Evolutionary conservation across 2,797 vertebrate genomes (phyloP).

Genomic region (Cossypha polioptera): DNA sequence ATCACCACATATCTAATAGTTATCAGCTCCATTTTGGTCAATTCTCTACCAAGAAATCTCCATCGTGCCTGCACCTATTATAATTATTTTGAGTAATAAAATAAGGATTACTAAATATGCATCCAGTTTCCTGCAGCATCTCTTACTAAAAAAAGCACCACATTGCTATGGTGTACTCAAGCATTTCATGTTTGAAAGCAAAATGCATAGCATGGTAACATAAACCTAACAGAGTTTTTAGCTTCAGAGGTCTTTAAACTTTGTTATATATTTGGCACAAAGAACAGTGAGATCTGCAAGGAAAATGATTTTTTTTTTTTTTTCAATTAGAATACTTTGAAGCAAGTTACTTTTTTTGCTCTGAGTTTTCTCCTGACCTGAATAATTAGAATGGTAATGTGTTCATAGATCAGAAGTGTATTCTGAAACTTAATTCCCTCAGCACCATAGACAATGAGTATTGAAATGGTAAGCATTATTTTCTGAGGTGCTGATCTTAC

Average conservation of each 20-base stretch:
- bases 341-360: not conserved
- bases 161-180: not conserved
- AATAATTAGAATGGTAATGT: slow-evolving; percentile 25
- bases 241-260: not conserved
- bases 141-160: not conserved
- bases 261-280: not conserved
- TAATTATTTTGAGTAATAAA: not conserved
- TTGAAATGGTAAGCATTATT: not conserved
- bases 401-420: not conserved
- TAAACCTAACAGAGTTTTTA: not conserved
- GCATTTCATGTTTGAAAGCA: not conserved
- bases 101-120: not conserved
- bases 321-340: not conserved
- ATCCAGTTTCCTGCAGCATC: not conserved
- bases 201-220: not conserved
- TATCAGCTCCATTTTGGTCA: not conserved
- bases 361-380: slow-evolving; percentile 1
- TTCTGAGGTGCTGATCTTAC: not conserved
- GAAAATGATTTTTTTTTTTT: not conserved
- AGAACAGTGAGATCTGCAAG: not conserved
- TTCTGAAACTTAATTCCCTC: slow-evolving; percentile 1
- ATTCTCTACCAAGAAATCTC: not conserved
- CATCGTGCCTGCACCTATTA: not conserved
- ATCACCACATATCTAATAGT: not conserved
- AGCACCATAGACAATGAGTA: not conserved